Evolutionary conservation across 2,888 invertebrate genomes (phyloP), one percentile per base, ranked within the genome.

Genomic region (Lithophane leautieri): DNA sequence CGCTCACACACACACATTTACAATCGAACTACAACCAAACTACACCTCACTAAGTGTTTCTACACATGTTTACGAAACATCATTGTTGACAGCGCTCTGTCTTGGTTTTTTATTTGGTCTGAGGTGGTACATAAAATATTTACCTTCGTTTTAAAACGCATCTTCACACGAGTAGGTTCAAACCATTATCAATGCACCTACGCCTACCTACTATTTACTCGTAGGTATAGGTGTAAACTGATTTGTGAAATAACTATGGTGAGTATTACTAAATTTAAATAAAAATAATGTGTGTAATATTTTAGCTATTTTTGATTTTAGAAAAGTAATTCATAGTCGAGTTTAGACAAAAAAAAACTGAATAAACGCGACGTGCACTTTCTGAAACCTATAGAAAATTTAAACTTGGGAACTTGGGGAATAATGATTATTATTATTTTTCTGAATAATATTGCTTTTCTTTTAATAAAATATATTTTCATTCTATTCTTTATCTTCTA

Each of bases 101-200:
- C 34, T 34, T 28, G 28, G 28, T 28, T 34, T 34, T 34, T 34
- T 34, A 34, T 34, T 34, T 34, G 34, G 34, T 34, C 4, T 34
- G 2, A 28, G 28, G 28, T 28, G 3, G 4, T 71, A 42, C 9
- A 42, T 52, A 11, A 70, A 60, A 50, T 12, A 34, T 28, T n/a
- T 1, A 42, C 44, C 16, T 54, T 47, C 12, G 16, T 60, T 60
- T 58, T 9, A 28, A 52, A 40, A 60, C 16, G 34, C 52, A 72
- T 72, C 80, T 71, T 72, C 80, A 79, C 60, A 61, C 42, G 4
- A 19, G n/a, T 19, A n/a, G 34, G 34, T 34, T 34, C 1, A 60
- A 67, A 58, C 28, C 16, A 16, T 34, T n/a, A n/a, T 34, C 0
- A 34, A 7, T 9, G 14, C n/a, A 54, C 22, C 25, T 25, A 25